A percentile compares a stretch with the other conserved stretches of the same genome.
phyloP scores from a whole-genome alignment of 1,140 invertebrate species.

The Euwallacea similis region DNA sequence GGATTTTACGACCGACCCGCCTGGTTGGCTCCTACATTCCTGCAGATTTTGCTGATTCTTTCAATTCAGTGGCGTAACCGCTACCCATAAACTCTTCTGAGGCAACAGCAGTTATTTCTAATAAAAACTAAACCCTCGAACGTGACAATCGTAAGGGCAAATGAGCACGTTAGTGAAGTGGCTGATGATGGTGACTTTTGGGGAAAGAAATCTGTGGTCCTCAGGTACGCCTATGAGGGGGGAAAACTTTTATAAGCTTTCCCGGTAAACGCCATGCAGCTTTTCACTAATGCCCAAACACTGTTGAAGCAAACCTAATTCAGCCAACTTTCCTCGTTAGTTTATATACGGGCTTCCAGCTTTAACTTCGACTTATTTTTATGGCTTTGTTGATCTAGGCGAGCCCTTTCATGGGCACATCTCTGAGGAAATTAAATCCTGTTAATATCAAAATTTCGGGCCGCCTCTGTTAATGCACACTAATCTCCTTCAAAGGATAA shows the following conservation, averaged over 20 bases:
- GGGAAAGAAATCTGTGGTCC: too few relatives aligned
- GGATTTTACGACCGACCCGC: slow-evolving; percentile 29
- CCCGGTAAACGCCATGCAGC: slow-evolving; percentile 19
- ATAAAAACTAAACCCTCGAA: not conserved
- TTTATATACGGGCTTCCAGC: slow-evolving; percentile 29
- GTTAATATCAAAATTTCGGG: too few relatives aligned
- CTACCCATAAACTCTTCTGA: too few relatives aligned
- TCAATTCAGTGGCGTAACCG: slow-evolving; percentile 18
- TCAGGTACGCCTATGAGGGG: slow-evolving; percentile 2
- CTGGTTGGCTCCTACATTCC: slow-evolving; percentile 31
- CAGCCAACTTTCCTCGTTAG: slow-evolving; percentile 23
- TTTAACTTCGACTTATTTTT: slow-evolving; percentile 33
- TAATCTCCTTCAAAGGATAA: too few relatives aligned
- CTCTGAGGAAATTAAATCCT: too few relatives aligned
- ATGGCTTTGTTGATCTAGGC: slow-evolving; percentile 25
- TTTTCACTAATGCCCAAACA: slow-evolving; percentile 27
- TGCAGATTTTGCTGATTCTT: slow-evolving; percentile 22
- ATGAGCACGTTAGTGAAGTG: too few relatives aligned
- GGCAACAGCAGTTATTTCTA: too few relatives aligned
- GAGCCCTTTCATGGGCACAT: not conserved
- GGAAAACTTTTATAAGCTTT: slow-evolving; percentile 20
- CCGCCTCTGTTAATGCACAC: too few relatives aligned
- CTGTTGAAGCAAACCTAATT: slow-evolving; percentile 12
- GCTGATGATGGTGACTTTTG: too few relatives aligned
- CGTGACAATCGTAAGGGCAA: not conserved